Percentiles rank a stretch among this genome's conserved stretches.
phyloP scores from a whole-genome alignment of 2,888 invertebrate genomes.

The Tipula unca region DNA sequence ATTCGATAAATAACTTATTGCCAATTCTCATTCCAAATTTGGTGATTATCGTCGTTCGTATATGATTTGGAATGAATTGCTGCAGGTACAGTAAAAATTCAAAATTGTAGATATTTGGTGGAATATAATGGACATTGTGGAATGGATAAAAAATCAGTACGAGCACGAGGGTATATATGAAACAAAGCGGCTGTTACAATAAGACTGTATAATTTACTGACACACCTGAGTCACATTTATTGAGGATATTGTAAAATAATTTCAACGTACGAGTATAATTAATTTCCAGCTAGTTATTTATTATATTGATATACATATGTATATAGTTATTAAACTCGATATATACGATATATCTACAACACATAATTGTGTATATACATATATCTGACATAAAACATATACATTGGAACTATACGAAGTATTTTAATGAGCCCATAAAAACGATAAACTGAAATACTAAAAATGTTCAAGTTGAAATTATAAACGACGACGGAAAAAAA shows the following conservation, averaged over 20 bases:
- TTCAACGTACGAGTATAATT: neutral
- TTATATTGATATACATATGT: neutral
- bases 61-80: too few relatives aligned
- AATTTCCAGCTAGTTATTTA: neutral
- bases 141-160: too few relatives aligned
- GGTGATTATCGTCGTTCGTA: too few relatives aligned
- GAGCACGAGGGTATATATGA: too few relatives aligned
- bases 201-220: neutral
- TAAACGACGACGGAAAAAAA: neutral
- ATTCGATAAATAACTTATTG: too few relatives aligned
- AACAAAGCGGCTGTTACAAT: too few relatives aligned
- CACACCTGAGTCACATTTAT: neutral
- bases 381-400: neutral
- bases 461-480: conserved; percentile 14
- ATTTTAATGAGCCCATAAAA: conserved; percentile 14
- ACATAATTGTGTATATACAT: neutral
- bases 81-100: too few relatives aligned
- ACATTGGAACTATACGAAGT: neutral
- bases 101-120: too few relatives aligned
- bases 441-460: conserved; percentile 14
- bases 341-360: neutral
- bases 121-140: too few relatives aligned
- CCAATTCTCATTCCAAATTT: too few relatives aligned
- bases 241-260: neutral
- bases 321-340: neutral